Percentiles rank a stretch among this genome's conserved stretches.
Evolutionary conservation across 2,888 invertebrate genomes (phyloP).

Genomic region (Lathronympha strigana): DNA sequence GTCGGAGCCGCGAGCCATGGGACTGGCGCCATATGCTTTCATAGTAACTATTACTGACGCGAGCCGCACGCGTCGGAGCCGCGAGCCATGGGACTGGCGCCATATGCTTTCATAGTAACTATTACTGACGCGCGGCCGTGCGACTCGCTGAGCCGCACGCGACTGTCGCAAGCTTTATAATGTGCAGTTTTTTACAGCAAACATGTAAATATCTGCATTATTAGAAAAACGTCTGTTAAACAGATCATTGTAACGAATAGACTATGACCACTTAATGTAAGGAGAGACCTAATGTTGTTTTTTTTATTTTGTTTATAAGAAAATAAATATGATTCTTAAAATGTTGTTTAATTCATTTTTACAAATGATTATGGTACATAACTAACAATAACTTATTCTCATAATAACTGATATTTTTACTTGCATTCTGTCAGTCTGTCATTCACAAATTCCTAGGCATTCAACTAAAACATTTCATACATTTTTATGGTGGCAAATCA

Average conservation of each 20-base stretch:
- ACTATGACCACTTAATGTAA: conserved; percentile 1
- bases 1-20: too few relatives aligned
- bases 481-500: too few relatives aligned
- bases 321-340: conserved; percentile 28
- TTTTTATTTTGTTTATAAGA: conserved; percentile 31
- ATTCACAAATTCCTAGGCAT: not conserved
- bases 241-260: not conserved
- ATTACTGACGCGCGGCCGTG: too few relatives aligned
- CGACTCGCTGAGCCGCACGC: too few relatives aligned
- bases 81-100: too few relatives aligned
- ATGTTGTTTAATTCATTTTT: conserved; percentile 27
- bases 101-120: too few relatives aligned
- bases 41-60: too few relatives aligned
- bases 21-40: too few relatives aligned
- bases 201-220: too few relatives aligned
- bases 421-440: not conserved
- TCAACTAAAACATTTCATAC: not conserved
- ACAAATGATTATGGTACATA: conserved; percentile 10
- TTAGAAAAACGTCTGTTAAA: not conserved
- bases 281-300: conserved; percentile 14
- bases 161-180: too few relatives aligned
- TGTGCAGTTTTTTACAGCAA: too few relatives aligned
- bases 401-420: not conserved
- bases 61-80: too few relatives aligned
- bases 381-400: conserved; percentile 1